These are phyloP conservation scores for Premnoplex brunnescens DNA, from an alignment of 2,797 vertebrate species.

Conservation along the genomic window DNA sequence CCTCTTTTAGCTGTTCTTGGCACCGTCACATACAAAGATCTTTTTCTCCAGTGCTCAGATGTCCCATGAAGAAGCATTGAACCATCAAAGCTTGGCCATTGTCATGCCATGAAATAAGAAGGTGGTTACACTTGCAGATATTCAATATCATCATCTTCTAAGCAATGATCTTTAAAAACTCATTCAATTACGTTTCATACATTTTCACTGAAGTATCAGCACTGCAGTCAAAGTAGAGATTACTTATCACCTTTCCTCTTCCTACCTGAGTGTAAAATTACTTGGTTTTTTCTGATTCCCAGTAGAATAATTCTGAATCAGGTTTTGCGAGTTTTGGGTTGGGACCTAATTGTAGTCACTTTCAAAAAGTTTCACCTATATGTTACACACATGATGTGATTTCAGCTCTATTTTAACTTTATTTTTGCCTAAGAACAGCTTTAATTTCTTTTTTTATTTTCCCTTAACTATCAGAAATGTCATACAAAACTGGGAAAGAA, in stretches of 20 bases:
- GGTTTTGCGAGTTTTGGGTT: not conserved
- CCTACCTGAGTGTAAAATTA: not conserved
- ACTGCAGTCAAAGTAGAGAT: not conserved
- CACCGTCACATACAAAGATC: not conserved
- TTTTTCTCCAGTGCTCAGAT: not conserved
- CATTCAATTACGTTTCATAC: not conserved
- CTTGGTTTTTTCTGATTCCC: not conserved
- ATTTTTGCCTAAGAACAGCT: not conserved
- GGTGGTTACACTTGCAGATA: not conserved
- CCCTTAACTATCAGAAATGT: conserved; percentile 26
- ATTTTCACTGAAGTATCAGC: not conserved
- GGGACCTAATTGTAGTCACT: not conserved
- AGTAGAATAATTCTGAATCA: not conserved
- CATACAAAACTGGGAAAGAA: conserved; percentile 4
- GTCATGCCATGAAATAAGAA: not conserved
- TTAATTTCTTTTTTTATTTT: conserved; percentile 39
- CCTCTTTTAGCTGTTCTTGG: not conserved
- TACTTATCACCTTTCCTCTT: conserved; percentile 9
- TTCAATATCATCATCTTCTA: not conserved
- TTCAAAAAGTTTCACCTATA: conserved; percentile 15
- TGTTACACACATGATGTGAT: not conserved
- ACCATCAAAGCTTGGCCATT: not conserved
- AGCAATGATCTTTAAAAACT: not conserved
- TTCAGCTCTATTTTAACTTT: conserved; percentile 8
- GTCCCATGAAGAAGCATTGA: not conserved